Base-by-base conservation (phyloP, 2,888 invertebrate species). In the Odontothrips loti region DNA sequence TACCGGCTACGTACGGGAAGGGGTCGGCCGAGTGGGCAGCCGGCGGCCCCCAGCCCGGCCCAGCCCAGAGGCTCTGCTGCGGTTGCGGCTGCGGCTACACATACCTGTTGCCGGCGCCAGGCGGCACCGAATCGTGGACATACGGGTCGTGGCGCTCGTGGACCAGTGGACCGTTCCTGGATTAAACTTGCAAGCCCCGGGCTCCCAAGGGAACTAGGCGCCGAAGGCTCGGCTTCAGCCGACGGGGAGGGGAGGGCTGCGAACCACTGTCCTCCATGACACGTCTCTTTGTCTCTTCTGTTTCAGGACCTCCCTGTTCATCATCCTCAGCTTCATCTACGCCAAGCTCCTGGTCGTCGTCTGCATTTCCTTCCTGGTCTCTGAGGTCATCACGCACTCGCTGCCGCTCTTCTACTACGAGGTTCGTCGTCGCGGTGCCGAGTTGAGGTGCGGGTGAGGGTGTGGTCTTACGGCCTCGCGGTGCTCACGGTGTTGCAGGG, bases 291-390 rank as follows among this genome's bases (percentile, higher is more conserved):
- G 80, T 82, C 82, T 82, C 86, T 86, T 86, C 84, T 86, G 85
- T 91, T 91, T 84, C 93, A 96, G 96, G 91, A 96, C 96, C 85
- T 96, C 96, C 85, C 91, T 96, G 85, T 96, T 96, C 90, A 96
- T 97, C 89, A 95, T 96, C 88, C 94, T 96, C 90, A 97, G 97
- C 89, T 95, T 96, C 90, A 95, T 97, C 87, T 98, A 98, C 90
- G 97, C 96, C 86, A 96, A 97, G 89, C 93, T 97, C 83, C 90
- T 97, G 88, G 94, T 97, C 85, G 96, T 97, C 85, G 93, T 97
- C 82, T 98, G 97, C 90, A 91, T 97, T 87, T 96, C 96, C 84
- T 96, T 97, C 88, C 96, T 97, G 86, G 93, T 97, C 88, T 96
- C 97, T 86, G 96, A 98, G 90, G 96, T 96, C 86, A 95, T 96